Evolutionary conservation across 2,888 invertebrate species (phyloP).

Genomic region (Nycteola revayana): DNA sequence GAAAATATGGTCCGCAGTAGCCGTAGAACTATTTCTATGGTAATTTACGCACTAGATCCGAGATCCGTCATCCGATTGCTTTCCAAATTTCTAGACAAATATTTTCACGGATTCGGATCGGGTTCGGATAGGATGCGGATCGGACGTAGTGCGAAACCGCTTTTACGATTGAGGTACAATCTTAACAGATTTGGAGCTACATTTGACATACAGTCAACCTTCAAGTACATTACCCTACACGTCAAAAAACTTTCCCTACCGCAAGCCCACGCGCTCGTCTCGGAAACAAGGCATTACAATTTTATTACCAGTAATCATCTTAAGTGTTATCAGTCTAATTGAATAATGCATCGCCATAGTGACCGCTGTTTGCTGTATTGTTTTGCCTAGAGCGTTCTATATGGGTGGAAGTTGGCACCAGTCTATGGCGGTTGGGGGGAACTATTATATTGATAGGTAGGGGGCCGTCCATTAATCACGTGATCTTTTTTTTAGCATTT

Average conservation of each 20-base stretch:
- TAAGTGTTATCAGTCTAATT: conserved; percentile 80
- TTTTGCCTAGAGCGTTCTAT: conserved; percentile 16
- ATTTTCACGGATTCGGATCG: too few species aligned
- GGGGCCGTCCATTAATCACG: too few species aligned
- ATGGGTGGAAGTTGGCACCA: conserved; percentile 1
- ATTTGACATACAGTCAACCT: not conserved
- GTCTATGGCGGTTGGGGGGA: not conserved
- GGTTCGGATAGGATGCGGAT: too few species aligned
- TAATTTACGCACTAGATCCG: too few species aligned
- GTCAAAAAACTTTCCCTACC: conserved; percentile 23
- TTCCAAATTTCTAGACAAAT: too few species aligned
- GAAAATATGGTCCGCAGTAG: too few species aligned
- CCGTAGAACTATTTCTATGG: too few species aligned
- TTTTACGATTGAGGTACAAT: too few species aligned
- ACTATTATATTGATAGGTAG: not conserved
- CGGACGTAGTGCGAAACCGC: too few species aligned
- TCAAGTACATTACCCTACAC: conserved; percentile 4
- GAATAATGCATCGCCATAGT: conserved; percentile 73
- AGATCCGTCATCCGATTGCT: too few species aligned
- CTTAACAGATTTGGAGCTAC: too few species aligned
- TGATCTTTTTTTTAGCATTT: too few species aligned
- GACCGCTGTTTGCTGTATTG: conserved; percentile 36
- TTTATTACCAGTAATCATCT: conserved; percentile 76
- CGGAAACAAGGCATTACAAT: conserved; percentile 79
- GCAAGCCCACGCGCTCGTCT: conserved; percentile 62